Percentiles rank a stretch among this genome's conserved stretches.
These are phyloP conservation scores for Stenopsyche tienmushanensis DNA, from an alignment of 1,140 invertebrate species.

Conservation along the genomic window DNA sequence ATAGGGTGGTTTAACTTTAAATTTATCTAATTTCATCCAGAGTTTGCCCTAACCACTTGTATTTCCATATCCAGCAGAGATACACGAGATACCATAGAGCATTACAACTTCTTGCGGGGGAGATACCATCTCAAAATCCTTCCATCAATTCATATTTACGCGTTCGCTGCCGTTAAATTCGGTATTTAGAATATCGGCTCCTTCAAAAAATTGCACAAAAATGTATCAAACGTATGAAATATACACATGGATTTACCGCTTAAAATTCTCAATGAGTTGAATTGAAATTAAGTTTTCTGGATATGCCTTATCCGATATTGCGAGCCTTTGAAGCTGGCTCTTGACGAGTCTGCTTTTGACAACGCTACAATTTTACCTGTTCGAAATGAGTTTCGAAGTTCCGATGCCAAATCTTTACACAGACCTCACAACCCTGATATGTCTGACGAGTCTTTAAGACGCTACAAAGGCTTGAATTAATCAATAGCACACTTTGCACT, in stretches of 20 bases:
- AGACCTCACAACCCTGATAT: neutral
- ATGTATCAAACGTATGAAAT: too few species aligned
- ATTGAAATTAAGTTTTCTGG: constrained; percentile 37
- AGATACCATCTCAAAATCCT: neutral
- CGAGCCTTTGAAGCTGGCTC: constrained; percentile 11
- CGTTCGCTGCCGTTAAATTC: too few species aligned
- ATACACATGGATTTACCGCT: too few species aligned
- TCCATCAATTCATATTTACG: neutral
- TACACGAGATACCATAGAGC: too few species aligned
- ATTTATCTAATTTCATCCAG: constrained; percentile 42
- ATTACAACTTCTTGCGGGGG: too few species aligned
- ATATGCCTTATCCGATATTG: constrained; percentile 33
- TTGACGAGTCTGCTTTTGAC: constrained; percentile 36
- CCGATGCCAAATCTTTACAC: constrained; percentile 28
- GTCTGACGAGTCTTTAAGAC: too few species aligned
- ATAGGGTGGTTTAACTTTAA: constrained; percentile 39
- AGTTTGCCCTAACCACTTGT: constrained; percentile 26
- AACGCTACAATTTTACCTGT: constrained; percentile 38
- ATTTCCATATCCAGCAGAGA: constrained; percentile 15
- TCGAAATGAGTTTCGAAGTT: constrained; percentile 40
- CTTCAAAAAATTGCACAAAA: too few species aligned
- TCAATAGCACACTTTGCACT: too few species aligned
- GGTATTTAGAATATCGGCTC: too few species aligned
- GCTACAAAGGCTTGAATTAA: too few species aligned
- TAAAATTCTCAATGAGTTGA: constrained; percentile 24